Conservation (phyloP, 1,140 invertebrate genomes). For the Diachasma alloeum region DNA sequence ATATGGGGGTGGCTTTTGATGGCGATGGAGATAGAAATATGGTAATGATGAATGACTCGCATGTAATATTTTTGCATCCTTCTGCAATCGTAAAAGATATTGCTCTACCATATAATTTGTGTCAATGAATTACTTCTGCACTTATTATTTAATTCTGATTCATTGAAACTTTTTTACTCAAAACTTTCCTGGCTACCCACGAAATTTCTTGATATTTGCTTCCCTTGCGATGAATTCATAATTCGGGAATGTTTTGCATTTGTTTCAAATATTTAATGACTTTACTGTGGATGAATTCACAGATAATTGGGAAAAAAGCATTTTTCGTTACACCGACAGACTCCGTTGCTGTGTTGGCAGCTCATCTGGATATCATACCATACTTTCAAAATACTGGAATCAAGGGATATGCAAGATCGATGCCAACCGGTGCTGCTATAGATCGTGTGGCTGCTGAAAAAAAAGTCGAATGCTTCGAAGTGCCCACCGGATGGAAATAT, state of each 20-base stretch:
- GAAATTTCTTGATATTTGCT: too few relatives aligned
- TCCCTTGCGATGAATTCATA: too few relatives aligned
- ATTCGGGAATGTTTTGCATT: too few relatives aligned
- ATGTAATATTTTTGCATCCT: too few relatives aligned
- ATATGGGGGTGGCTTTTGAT: constrained; percentile 98
- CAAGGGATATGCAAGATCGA: constrained; percentile 93
- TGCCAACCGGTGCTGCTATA: constrained; percentile 98
- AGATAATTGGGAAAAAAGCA: constrained; percentile 94
- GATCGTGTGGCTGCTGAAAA: constrained; percentile 87
- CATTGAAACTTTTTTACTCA: too few relatives aligned
- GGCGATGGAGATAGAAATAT: constrained; percentile 84
- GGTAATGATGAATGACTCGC: constrained; percentile 49
- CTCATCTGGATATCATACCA: constrained; percentile 90
- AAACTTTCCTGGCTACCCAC: too few relatives aligned
- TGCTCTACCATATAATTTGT: too few relatives aligned
- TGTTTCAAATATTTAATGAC: background rate
- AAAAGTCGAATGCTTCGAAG: constrained; percentile 88
- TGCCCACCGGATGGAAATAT: constrained; percentile 96
- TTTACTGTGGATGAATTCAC: constrained; percentile 22
- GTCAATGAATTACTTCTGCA: too few relatives aligned
- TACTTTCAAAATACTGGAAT: constrained; percentile 91
- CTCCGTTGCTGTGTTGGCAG: constrained; percentile 94
- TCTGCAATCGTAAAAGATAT: too few relatives aligned
- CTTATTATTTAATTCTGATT: too few relatives aligned
- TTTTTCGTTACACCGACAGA: constrained; percentile 99